These are phyloP conservation scores for Eupsilia transversa DNA, from an alignment of 2,888 invertebrate genomes.

Conservation along the genomic window DNA sequence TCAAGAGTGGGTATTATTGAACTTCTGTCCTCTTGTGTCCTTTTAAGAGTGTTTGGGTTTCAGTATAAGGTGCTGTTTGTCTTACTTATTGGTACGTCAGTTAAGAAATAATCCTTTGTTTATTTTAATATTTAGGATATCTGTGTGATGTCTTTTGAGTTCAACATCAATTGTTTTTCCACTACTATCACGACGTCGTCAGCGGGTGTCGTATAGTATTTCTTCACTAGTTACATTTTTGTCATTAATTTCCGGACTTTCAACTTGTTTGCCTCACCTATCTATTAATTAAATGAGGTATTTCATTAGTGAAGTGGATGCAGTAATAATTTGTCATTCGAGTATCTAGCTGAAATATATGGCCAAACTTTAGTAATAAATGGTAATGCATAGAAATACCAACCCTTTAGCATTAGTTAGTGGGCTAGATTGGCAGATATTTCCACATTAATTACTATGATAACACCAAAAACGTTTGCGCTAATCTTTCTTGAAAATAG, in stretches of 20 bases:
- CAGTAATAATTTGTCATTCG: slow-evolving; percentile 50
- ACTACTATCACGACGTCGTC: neutral
- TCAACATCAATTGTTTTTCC: neutral
- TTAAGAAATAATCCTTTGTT: slow-evolving; percentile 37
- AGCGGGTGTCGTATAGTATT: slow-evolving; percentile 23
- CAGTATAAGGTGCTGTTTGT: slow-evolving; percentile 31
- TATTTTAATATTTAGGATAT: slow-evolving; percentile 23
- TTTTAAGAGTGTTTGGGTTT: slow-evolving; percentile 28
- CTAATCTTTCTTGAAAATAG: neutral
- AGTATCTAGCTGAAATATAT: slow-evolving; percentile 40
- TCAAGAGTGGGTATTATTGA: slow-evolving; percentile 53
- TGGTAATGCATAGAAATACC: slow-evolving; percentile 34
- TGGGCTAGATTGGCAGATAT: neutral
- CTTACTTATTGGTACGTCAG: slow-evolving; percentile 24
- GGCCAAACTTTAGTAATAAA: slow-evolving; percentile 52
- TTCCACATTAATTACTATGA: slow-evolving; percentile 31
- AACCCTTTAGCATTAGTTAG: slow-evolving; percentile 35
- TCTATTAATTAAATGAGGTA: slow-evolving; percentile 32
- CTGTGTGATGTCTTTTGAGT: slow-evolving; percentile 7
- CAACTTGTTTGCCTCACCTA: slow-evolving; percentile 43
- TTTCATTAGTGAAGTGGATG: slow-evolving; percentile 57
- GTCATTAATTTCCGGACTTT: slow-evolving; percentile 41
- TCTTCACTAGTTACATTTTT: slow-evolving; percentile 26
- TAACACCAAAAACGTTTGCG: slow-evolving; percentile 20
- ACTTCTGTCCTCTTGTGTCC: slow-evolving; percentile 49